Evolutionary conservation across 2,888 invertebrate genomes (phyloP).

Genomic region (Thymelicus acteon): DNA sequence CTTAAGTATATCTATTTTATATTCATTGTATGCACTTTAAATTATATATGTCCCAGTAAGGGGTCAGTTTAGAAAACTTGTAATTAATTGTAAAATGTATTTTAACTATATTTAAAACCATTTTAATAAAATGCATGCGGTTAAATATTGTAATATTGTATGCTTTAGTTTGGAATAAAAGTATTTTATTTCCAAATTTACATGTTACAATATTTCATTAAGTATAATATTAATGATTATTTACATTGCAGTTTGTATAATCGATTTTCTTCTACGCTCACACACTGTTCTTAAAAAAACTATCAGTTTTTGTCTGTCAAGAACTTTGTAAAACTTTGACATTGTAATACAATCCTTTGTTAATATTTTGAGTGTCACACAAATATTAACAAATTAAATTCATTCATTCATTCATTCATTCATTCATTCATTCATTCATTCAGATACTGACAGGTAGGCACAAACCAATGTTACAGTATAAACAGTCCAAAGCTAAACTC

Average conservation of each 20-base stretch:
- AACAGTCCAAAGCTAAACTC: too few relatives aligned
- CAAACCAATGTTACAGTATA: too few relatives aligned
- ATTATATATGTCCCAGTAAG: not conserved
- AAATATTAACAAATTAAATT: too few relatives aligned
- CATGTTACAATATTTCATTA: not conserved
- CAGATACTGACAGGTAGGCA: too few relatives aligned
- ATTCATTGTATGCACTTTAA: slow-evolving; percentile 8
- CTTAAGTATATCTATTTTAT: not conserved
- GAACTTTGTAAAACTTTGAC: too few relatives aligned
- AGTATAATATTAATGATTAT: not conserved
- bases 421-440: too few relatives aligned
- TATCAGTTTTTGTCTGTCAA: too few relatives aligned
- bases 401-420: too few relatives aligned
- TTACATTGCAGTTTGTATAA: not conserved
- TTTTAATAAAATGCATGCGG: not conserved
- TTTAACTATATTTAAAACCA: not conserved
- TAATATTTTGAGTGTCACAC: too few relatives aligned
- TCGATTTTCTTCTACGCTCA: not conserved
- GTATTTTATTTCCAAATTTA: not conserved
- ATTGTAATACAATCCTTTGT: too few relatives aligned
- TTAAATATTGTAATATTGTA: not conserved
- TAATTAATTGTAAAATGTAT: slow-evolving; percentile 1
- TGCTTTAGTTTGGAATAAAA: not conserved
- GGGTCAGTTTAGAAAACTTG: not conserved
- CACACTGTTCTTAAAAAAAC: too few relatives aligned